Evolutionary conservation across 2,888 invertebrate species (phyloP), one percentile per base, ranked within the genome.

Genomic region (Lypha dubia): DNA sequence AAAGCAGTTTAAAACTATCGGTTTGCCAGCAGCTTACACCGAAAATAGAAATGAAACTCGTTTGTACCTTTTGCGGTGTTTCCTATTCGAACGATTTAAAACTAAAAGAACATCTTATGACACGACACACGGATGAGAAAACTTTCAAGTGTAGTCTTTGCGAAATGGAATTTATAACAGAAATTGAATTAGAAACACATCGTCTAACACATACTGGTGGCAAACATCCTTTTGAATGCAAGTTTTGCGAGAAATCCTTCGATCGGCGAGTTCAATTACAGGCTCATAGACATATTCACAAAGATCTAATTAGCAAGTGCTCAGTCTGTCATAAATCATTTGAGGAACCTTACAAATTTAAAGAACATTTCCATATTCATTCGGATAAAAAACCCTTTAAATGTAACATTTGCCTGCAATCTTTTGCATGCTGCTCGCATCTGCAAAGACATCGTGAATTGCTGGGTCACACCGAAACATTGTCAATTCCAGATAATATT

Each of bases 351-450:
- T 7, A 5, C 41, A 13, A n/a, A 8, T 22, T 63, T 9, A 24
- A 9, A 24, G 17, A 24, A 8, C 62, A 63, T 65, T 17, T 44
- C 13, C 44, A 15, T 1, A 17, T 1, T 24, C 63, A 63, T 44
- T n/a, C n/a, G 17, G 87, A 84, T 15, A 91, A 91, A 22, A 85
- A 51, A 3, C 56, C 85, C 8, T 91, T 91, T 76, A 83, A 65
- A 0, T 91, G 91, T 63, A 88, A 89, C 41, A 67, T 63, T 63
- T 63, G 62, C 9, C 1, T 1, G 8, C 24, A 63, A 44, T 15
- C 1, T 8, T 63, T 63, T 24, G 13, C 15, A 9, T 0, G 4
- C 1, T 44, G 0, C 41, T 0, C 41, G 1, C 41, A 11, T 63
- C 41, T 63, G 5, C 41, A 9, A 44, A 24, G 8, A 8, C 62